phyloP scores from a whole-genome alignment of 2,113 vertebrate species.

The Pheucticus melanocephalus region DNA sequence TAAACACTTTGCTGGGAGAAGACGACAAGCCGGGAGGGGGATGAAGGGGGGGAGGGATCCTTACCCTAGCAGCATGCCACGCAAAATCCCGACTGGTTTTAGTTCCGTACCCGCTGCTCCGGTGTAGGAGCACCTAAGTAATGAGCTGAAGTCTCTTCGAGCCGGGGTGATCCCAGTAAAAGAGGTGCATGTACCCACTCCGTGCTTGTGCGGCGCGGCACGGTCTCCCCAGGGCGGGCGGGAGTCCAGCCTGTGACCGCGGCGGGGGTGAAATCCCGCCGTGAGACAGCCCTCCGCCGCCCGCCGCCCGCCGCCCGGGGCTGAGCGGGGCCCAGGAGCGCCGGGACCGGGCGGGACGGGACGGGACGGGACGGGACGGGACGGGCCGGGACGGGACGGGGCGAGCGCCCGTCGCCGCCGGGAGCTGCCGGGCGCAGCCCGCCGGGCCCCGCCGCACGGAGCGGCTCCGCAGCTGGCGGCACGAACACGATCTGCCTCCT shows the following conservation, averaged over 20 bases:
- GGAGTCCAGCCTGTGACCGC: background rate
- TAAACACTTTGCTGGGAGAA: background rate
- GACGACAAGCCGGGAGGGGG: background rate
- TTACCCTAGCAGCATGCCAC: background rate
- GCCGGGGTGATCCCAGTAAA: background rate
- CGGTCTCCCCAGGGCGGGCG: background rate
- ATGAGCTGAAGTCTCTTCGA: background rate
- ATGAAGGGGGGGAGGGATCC: background rate
- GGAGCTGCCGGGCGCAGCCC: background rate
- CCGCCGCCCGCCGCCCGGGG: background rate
- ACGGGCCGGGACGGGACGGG: background rate
- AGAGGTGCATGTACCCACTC: background rate
- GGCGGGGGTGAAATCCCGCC: background rate
- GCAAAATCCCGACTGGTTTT: background rate
- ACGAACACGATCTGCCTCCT: background rate
- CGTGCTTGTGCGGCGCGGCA: background rate
- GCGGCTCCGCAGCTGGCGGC: background rate
- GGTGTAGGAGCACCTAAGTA: background rate
- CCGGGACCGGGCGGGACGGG: background rate
- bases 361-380: background rate
- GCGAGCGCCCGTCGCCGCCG: background rate
- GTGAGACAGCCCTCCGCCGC: rapidly evolving
- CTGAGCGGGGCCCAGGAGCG: background rate
- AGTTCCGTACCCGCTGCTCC: background rate
- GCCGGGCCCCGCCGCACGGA: background rate